phyloP scores from a whole-genome alignment of 2,888 invertebrate genomes.

The Acholoe squamosa region DNA sequence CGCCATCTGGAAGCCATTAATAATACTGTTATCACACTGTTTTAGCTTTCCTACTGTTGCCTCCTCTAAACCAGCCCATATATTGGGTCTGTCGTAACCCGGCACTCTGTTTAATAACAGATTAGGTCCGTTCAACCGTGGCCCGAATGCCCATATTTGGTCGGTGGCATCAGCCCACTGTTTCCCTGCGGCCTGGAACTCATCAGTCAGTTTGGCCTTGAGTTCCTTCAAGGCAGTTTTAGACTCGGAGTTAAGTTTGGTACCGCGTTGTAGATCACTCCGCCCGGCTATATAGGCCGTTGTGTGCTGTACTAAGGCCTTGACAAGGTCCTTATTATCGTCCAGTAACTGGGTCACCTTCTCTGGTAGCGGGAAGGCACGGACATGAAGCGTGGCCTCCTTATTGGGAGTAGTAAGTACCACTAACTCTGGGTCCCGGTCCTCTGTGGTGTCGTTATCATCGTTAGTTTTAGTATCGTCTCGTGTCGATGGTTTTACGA shows the following conservation, averaged over 20 bases:
- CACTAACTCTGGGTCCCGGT: constrained; percentile 76
- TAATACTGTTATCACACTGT: constrained; percentile 86
- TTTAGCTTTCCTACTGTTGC: constrained; percentile 65
- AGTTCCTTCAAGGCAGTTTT: constrained; percentile 79
- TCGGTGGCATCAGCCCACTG: constrained; percentile 83
- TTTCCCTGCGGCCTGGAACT: constrained; percentile 86
- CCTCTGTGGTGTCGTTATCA: constrained; percentile 74
- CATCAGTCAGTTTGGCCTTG: constrained; percentile 86
- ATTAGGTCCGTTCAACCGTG: constrained; percentile 94
- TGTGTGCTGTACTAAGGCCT: constrained; percentile 85
- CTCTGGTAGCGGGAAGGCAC: constrained; percentile 90
- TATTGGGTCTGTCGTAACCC: constrained; percentile 87
- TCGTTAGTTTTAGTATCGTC: constrained; percentile 70
- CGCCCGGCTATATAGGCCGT: constrained; percentile 15
- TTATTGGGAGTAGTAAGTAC: constrained; percentile 88
- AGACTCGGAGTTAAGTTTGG: constrained; percentile 72
- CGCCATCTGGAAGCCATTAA: constrained; percentile 86
- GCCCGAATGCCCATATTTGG: constrained; percentile 95
- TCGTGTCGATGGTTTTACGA: constrained; percentile 86
- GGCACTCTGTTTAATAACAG: constrained; percentile 91
- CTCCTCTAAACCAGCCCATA: constrained; percentile 75
- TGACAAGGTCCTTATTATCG: constrained; percentile 88
- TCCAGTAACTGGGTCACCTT: constrained; percentile 89
- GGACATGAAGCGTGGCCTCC: constrained; percentile 88
- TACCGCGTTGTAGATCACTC: constrained; percentile 38